Percentiles rank a stretch among this genome's conserved stretches.
phyloP scores from a whole-genome alignment of 2,113 vertebrate species.

The Haemorhous mexicanus region DNA sequence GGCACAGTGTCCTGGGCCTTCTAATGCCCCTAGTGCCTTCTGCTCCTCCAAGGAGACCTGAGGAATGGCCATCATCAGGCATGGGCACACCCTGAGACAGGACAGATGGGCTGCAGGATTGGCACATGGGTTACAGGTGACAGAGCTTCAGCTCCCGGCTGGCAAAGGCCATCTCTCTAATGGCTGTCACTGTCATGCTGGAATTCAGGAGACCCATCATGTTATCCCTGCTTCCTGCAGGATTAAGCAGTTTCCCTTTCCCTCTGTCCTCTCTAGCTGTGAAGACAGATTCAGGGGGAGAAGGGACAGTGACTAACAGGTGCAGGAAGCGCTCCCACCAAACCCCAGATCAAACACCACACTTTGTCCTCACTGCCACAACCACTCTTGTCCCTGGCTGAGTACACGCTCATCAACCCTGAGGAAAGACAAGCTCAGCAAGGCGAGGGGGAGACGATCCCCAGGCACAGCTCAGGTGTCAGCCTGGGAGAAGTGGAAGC shows the following conservation, averaged over 20 bases:
- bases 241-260: background rate
- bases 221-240: background rate
- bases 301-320: constrained; percentile 37
- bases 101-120: rapidly evolving
- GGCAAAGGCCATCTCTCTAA: background rate
- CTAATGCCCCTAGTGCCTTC: background rate
- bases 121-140: rapidly evolving
- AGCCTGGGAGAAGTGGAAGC: constrained; percentile 26
- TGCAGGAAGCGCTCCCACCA: background rate
- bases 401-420: background rate
- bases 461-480: background rate
- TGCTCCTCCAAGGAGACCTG: background rate
- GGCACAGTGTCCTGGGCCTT: background rate
- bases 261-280: background rate
- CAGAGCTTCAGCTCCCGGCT: background rate
- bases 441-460: background rate
- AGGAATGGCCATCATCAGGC: rapidly evolving
- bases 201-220: background rate
- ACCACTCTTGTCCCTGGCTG: background rate
- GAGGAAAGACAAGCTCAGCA: background rate
- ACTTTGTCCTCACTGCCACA: rapidly evolving
- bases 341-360: background rate
- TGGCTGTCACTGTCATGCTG: background rate
- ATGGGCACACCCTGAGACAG: rapidly evolving
- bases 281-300: constrained; percentile 8